These are phyloP conservation scores for Falcunculus frontatus DNA, from an alignment of 2,113 vertebrate species.

Conservation along the genomic window DNA sequence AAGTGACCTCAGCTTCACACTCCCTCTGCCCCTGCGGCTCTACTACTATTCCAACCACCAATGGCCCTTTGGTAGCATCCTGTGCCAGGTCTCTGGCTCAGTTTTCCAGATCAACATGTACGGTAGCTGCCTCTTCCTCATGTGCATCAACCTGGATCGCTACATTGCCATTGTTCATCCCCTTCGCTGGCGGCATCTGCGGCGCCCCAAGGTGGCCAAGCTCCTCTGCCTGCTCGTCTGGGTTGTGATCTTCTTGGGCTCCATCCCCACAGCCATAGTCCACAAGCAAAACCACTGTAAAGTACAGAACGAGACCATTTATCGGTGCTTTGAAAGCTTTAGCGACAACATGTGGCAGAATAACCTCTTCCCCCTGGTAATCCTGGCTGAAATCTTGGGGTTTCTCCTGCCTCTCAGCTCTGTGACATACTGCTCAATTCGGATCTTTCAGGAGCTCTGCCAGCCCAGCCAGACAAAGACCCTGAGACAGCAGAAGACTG, in stretches of 20 bases:
- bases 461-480: constrained; percentile 16
- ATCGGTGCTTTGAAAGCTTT: constrained; percentile 77
- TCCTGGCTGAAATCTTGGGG: constrained; percentile 73
- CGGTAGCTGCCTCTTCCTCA: constrained; percentile 83
- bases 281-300: constrained; percentile 65
- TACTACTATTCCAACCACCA: constrained; percentile 71
- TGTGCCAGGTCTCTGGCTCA: constrained; percentile 78
- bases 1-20: constrained; percentile 79
- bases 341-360: constrained; percentile 67
- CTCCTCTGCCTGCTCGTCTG: constrained; percentile 70
- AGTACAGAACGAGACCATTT: not conserved
- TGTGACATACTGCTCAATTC: constrained; percentile 65
- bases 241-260: constrained; percentile 70
- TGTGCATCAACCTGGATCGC: constrained; percentile 81
- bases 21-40: constrained; percentile 77
- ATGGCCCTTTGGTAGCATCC: constrained; percentile 72
- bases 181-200: constrained; percentile 73
- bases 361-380: constrained; percentile 66
- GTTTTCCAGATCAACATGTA: constrained; percentile 87
- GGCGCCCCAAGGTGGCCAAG: constrained; percentile 70
- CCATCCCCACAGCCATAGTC: constrained; percentile 66
- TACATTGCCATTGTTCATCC: constrained; percentile 78
- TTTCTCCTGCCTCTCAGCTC: constrained; percentile 74
- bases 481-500: constrained; percentile 62
- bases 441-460: constrained; percentile 70